Evolutionary conservation across 2,797 vertebrate genomes (phyloP), one percentile per base, ranked within the genome.

Genomic region (Basileuterus tristriatus): DNA sequence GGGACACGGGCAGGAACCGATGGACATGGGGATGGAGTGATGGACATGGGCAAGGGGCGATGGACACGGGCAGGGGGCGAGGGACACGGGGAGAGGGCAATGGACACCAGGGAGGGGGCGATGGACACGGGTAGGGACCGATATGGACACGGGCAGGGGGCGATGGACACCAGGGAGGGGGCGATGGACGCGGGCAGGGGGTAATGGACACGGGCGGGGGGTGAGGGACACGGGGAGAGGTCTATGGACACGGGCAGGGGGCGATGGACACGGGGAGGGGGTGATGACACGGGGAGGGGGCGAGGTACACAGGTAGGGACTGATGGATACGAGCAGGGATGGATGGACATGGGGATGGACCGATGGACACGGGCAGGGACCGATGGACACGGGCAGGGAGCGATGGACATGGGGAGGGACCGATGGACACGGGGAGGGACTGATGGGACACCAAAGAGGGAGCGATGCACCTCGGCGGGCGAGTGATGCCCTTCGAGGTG

Each of bases 391-490:
- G 0, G 29, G 52, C 1, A 29, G 15, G 6, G 41, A 2, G 11
- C 0, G 5, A 63, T 8, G 47, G 37, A 41, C 46, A 47, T 8
- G 4, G 22, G 36, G 2, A 9, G 3, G 11, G 23, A 13, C 5
- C 2, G 5, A 49, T 49, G 47, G 24, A 49, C 47, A 26, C 2
- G 8, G 14, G 36, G 9, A 36, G 36, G 36, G 36, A 36, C 36
- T 36, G 36, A 36, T 36, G 36, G 36, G 36, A 36, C 36, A 36
- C 36, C 36, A 36, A 36, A 36, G 39, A 41, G 15, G 46, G 23
- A 47, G 3, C 13, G 13, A 47, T 23, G 22, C 1, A 0, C 37
- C 55, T 23, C 2, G 2, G 15, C 0, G 2, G 21, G 11, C 1
- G 1, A 81, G 26, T 60, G 55, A 44, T 52, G 53, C 6, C 39